These are phyloP conservation scores for Ginglymostoma cirratum DNA, from an alignment of 2,113 vertebrate species.

Conservation along the genomic window DNA sequence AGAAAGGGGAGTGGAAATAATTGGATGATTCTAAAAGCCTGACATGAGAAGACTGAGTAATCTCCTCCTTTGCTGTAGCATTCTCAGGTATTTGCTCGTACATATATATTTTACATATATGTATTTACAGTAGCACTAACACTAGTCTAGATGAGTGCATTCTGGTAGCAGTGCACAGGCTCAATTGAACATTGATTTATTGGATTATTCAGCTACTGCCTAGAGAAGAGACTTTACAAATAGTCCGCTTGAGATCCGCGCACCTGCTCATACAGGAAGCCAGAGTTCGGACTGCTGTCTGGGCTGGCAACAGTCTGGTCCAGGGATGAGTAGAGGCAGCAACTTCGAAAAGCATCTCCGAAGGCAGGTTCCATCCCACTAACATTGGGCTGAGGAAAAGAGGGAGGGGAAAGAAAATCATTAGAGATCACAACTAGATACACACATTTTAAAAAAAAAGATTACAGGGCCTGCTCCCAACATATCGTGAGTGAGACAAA, in stretches of 20 bases:
- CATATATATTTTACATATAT: background rate
- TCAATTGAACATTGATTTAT: background rate
- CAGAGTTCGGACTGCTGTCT: slow-evolving; percentile 52
- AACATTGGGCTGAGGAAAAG: slow-evolving; percentile 53
- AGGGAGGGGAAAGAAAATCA: background rate
- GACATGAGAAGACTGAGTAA: background rate
- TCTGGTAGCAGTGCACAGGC: background rate
- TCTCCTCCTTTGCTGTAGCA: background rate
- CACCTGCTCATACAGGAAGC: slow-evolving; percentile 54
- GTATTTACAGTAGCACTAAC: background rate
- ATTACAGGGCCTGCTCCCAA: background rate
- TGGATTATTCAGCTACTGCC: background rate
- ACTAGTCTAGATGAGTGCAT: background rate
- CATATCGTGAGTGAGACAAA: background rate
- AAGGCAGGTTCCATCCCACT: slow-evolving; percentile 65
- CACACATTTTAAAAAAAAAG: background rate
- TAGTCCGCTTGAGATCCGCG: background rate
- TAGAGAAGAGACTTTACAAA: background rate
- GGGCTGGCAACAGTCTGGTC: slow-evolving; percentile 57
- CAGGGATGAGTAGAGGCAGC: slow-evolving; percentile 52
- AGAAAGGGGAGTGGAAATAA: background rate
- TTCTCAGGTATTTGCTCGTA: background rate
- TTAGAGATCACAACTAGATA: background rate
- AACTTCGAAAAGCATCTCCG: slow-evolving; percentile 59
- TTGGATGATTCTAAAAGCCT: background rate